phyloP scores from a whole-genome alignment of 1,140 invertebrate species.

The Tachypleus tridentatus region DNA sequence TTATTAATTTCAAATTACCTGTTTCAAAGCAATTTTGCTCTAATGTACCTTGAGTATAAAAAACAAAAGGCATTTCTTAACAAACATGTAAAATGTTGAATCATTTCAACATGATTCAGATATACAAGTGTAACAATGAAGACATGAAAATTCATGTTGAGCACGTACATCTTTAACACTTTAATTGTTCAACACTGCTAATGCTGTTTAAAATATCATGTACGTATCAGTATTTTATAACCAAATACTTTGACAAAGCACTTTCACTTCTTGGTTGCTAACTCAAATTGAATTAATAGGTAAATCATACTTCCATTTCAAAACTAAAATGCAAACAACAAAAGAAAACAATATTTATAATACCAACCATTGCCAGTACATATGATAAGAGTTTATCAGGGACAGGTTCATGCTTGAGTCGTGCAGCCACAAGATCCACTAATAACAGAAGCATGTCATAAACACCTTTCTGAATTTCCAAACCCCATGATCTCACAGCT shows the following conservation, averaged over 20 bases:
- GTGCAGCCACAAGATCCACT: constrained; percentile 37
- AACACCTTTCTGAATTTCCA: constrained; percentile 43
- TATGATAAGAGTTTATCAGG: constrained; percentile 30
- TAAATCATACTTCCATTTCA: constrained; percentile 2
- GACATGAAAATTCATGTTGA: too few species aligned
- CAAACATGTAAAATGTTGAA: too few species aligned
- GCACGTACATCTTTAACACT: too few species aligned
- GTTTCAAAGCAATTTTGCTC: too few species aligned
- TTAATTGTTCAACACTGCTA: too few species aligned
- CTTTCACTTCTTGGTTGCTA: not conserved
- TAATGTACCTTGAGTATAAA: too few species aligned
- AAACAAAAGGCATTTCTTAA: too few species aligned
- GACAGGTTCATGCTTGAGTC: constrained; percentile 34
- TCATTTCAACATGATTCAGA: too few species aligned
- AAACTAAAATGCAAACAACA: constrained; percentile 1
- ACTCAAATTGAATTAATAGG: not conserved
- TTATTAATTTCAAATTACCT: too few species aligned
- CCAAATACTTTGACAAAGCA: not conserved
- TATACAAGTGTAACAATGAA: too few species aligned
- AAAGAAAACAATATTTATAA: constrained; percentile 8
- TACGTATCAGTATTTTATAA: too few species aligned
- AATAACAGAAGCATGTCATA: constrained; percentile 40
- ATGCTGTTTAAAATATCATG: too few species aligned
- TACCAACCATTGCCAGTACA: constrained; percentile 32
- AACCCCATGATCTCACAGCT: constrained; percentile 39